Conservation (phyloP, 2,113 vertebrate species). For the Gobio gobio region DNA sequence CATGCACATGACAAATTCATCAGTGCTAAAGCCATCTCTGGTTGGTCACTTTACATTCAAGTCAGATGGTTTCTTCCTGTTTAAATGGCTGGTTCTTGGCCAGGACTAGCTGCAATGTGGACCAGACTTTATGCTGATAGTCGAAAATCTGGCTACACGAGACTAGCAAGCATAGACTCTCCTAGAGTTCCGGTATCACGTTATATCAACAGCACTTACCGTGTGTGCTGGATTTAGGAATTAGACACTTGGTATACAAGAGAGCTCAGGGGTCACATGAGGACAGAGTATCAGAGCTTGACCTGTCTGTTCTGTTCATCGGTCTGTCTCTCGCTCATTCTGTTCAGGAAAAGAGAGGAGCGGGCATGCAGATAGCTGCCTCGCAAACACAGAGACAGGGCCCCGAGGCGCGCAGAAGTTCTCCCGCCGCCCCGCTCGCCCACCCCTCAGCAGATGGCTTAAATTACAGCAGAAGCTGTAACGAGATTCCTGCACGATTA, state of each 20-base stretch:
- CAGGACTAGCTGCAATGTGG: neutral
- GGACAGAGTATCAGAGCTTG: conserved; percentile 13
- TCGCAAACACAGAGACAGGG: conserved; percentile 50
- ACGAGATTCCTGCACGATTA: conserved; percentile 77
- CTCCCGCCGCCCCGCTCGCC: conserved; percentile 47
- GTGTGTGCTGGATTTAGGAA: conserved; percentile 19
- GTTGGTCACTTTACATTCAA: too few relatives aligned
- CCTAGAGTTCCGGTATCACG: neutral
- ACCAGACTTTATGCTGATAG: conserved; percentile 1
- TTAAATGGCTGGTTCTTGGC: neutral
- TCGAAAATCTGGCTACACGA: neutral
- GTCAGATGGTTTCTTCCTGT: neutral
- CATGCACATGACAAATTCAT: too few relatives aligned
- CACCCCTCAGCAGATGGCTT: conserved; percentile 74
- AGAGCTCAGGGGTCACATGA: conserved; percentile 4
- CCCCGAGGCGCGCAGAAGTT: conserved; percentile 46
- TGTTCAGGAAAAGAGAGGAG: neutral
- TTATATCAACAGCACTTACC: conserved; percentile 15
- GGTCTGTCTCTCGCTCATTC: neutral
- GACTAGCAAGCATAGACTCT: neutral
- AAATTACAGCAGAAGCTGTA: conserved; percentile 79
- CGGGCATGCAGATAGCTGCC: neutral
- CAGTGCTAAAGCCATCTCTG: too few relatives aligned
- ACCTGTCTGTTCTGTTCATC: conserved; percentile 3
- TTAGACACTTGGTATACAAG: conserved; percentile 9